Evolutionary conservation across 2,797 vertebrate species (phyloP).

Genomic region (Babyrousa celebensis): DNA sequence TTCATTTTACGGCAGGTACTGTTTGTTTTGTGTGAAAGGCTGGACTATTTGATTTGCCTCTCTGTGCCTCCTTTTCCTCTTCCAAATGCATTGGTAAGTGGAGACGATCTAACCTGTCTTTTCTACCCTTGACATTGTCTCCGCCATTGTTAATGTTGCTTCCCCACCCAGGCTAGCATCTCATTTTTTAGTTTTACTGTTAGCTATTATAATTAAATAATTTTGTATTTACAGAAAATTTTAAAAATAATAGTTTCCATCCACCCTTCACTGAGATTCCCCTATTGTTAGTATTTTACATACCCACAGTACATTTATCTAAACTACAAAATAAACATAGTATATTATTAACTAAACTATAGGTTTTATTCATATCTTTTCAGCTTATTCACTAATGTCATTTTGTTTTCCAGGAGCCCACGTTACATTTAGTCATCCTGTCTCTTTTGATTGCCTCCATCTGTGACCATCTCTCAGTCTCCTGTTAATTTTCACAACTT

Average conservation of each 20-base stretch:
- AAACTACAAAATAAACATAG: not conserved
- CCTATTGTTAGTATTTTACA: not conserved
- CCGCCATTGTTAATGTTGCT: conserved; percentile 3
- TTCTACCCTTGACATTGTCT: conserved; percentile 27
- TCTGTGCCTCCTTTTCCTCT: not conserved
- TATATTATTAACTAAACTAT: not conserved
- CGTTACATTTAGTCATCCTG: not conserved
- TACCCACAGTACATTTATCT: not conserved
- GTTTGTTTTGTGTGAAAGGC: not conserved
- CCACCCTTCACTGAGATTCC: not conserved
- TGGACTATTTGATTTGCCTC: not conserved
- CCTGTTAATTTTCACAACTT: not conserved
- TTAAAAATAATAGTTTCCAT: not conserved
- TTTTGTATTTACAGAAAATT: not conserved
- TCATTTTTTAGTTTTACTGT: conserved; percentile 16
- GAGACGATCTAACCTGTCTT: not conserved
- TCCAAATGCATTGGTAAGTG: not conserved
- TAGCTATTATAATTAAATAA: conserved; percentile 32
- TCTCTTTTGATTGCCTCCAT: not conserved
- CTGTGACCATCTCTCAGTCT: not conserved
- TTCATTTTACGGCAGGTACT: not conserved
- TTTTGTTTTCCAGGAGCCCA: not conserved
- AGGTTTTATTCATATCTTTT: conserved; percentile 4
- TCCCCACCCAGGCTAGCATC: not conserved
- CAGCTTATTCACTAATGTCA: not conserved